Percentiles rank a stretch among this genome's conserved stretches.
Conservation (phyloP, 53 echinoderm and acorn worm genomes). For the Stichopus horrens region DNA sequence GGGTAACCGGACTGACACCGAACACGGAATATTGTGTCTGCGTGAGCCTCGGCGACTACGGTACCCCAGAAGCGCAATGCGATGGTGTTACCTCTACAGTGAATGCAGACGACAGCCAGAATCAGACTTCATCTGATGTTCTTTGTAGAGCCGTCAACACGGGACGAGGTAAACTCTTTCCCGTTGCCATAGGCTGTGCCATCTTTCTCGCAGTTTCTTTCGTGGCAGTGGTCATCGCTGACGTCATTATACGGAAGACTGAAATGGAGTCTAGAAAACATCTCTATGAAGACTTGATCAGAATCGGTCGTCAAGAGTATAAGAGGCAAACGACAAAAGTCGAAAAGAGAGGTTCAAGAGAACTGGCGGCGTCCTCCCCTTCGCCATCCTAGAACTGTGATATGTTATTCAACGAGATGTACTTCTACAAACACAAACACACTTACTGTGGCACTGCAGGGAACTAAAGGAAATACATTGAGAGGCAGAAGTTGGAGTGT, state of each 20-base stretch:
- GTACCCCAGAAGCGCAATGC: not conserved
- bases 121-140: not conserved
- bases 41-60: not conserved
- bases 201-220: not conserved
- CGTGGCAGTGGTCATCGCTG: not conserved
- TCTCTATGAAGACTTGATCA: slow-evolving; percentile 3
- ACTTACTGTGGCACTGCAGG: too few relatives aligned
- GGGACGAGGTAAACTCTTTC: not conserved
- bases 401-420: too few relatives aligned
- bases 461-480: too few relatives aligned
- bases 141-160: not conserved
- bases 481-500: too few relatives aligned
- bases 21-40: slow-evolving; percentile 1
- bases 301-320: slow-evolving; percentile 20
- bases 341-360: not conserved
- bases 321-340: not conserved
- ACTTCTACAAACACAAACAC: too few relatives aligned
- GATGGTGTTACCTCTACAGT: not conserved
- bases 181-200: not conserved
- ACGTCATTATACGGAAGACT: slow-evolving; percentile 10
- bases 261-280: not conserved
- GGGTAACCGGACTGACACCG: not conserved
- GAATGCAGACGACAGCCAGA: not conserved
- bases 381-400: too few relatives aligned
- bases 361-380: too few relatives aligned